Percentiles rank a stretch among this genome's conserved stretches.
These are phyloP conservation scores for Conus canariensis DNA, from an alignment of 2,888 invertebrate species.

Conservation along the genomic window DNA sequence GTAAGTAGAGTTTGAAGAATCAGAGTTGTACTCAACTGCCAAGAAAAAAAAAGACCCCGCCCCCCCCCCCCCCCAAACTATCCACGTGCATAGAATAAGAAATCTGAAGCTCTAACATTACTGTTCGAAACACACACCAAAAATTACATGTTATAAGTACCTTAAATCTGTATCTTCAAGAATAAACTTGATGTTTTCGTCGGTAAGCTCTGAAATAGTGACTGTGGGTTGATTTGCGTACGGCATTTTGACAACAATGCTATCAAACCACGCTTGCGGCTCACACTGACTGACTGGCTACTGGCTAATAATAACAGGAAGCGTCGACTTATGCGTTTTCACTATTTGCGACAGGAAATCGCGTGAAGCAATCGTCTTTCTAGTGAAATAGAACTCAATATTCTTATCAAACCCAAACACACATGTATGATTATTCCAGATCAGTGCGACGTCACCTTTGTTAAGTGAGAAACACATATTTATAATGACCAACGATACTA, in stretches of 20 bases:
- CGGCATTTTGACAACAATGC: conserved; percentile 85
- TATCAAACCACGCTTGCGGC: not conserved
- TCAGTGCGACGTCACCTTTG: no score
- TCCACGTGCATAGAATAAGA: no score
- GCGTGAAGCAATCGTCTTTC: not conserved
- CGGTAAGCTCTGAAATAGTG: conserved; percentile 94
- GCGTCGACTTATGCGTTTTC: no score
- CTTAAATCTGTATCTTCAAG: conserved; percentile 98
- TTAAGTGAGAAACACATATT: not conserved
- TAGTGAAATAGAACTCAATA: not conserved
- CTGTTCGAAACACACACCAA: no score
- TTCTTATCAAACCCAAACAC: not conserved
- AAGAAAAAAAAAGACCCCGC: no score
- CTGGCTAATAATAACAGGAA: not conserved
- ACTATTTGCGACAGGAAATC: not conserved
- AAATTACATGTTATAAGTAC: conserved; percentile 77
- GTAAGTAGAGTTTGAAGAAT: no score
- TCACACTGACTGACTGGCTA: not conserved
- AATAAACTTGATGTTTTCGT: conserved; percentile 97
- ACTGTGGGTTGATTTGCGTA: conserved; percentile 98
- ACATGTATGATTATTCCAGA: no score
- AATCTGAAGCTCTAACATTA: no score
- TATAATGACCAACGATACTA: no score
- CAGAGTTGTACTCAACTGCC: no score
- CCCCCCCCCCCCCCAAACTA: no score